Conservation (phyloP, 2,113 vertebrate species). For the Camelus bactrianus region DNA sequence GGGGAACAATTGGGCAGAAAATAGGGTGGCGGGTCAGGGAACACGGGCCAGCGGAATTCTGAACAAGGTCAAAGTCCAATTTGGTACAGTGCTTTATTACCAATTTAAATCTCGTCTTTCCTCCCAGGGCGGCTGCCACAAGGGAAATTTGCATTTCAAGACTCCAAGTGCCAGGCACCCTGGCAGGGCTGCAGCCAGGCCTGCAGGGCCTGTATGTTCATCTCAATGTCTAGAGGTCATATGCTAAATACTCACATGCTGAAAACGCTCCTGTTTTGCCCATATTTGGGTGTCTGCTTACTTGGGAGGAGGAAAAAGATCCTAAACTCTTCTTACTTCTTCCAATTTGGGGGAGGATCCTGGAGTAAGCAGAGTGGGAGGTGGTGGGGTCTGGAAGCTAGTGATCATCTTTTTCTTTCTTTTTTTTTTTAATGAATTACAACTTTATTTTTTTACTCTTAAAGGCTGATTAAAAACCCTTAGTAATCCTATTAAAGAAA, state of each 20-base stretch:
- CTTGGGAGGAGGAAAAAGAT: background rate
- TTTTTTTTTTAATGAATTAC: too few species aligned
- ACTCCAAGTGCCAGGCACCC: background rate
- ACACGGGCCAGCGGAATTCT: constrained; percentile 67
- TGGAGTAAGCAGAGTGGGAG: background rate
- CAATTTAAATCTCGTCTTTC: constrained; percentile 77
- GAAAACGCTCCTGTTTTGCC: background rate
- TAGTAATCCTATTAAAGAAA: too few species aligned
- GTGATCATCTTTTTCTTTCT: background rate
- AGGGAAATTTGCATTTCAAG: constrained; percentile 51
- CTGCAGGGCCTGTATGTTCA: background rate
- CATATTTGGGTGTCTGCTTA: background rate
- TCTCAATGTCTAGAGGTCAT: background rate
- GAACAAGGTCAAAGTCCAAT: constrained; percentile 69
- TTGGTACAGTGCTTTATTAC: constrained; percentile 75
- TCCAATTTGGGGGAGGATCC: background rate
- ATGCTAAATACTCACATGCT: fast-evolving
- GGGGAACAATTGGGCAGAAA: constrained; percentile 59
- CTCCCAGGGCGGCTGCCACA: constrained; percentile 19
- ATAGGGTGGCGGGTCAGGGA: background rate
- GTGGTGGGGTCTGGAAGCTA: background rate
- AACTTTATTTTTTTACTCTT: too few species aligned
- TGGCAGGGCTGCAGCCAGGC: background rate
- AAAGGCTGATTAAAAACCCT: too few species aligned
- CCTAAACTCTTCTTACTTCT: background rate